Evolutionary conservation across 2,113 vertebrate genomes (phyloP).

Genomic region (Candoia aspera): DNA sequence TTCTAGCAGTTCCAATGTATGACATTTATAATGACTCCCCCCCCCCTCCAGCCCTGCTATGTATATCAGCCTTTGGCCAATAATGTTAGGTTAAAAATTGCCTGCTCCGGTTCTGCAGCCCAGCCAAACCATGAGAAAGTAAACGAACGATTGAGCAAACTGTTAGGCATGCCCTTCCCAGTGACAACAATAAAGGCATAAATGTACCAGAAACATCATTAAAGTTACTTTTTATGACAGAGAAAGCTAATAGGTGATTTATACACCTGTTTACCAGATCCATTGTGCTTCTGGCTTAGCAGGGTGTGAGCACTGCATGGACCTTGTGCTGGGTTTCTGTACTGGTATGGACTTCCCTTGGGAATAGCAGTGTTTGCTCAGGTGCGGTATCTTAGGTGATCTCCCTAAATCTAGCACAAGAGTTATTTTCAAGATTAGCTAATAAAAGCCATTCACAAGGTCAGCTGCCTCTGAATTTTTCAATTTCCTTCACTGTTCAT

Average conservation of each 20-base stretch:
- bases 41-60: not conserved
- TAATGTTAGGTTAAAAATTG: constrained; percentile 14
- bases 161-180: constrained; percentile 3
- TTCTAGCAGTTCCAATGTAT: not conserved
- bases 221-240: not conserved
- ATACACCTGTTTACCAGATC: constrained; percentile 34
- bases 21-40: constrained; percentile 4
- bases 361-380: constrained; percentile 72
- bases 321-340: constrained; percentile 62
- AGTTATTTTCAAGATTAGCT: constrained; percentile 65
- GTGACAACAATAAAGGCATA: constrained; percentile 25
- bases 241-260: constrained; percentile 23
- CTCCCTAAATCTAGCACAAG: constrained; percentile 71
- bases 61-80: not conserved
- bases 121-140: constrained; percentile 24
- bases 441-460: constrained; percentile 66
- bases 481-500: constrained; percentile 63
- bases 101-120: constrained; percentile 21
- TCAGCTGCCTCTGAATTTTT: constrained; percentile 62
- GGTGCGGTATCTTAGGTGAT: constrained; percentile 70
- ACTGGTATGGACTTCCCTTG: constrained; percentile 64
- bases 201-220: constrained; percentile 7
- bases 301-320: constrained; percentile 51
- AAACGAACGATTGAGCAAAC: not conserved
- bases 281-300: constrained; percentile 49